A percentile compares a stretch with the other conserved stretches of the same genome.
Conservation (phyloP, 2,113 vertebrate genomes). For the Struthidea cinerea region DNA sequence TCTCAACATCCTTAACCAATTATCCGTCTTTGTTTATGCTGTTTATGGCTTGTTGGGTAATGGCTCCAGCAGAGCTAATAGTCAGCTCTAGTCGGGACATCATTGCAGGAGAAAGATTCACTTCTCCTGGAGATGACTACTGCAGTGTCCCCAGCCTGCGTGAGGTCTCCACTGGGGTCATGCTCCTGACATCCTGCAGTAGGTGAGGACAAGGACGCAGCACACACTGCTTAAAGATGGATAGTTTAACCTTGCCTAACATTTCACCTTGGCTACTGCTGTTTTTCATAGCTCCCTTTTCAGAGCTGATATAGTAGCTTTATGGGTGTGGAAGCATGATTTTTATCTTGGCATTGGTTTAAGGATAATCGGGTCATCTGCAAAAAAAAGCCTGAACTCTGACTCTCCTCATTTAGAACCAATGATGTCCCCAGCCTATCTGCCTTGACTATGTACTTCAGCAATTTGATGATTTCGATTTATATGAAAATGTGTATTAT, state of each 20-base stretch:
- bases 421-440: not conserved
- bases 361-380: not conserved
- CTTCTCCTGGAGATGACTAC: not conserved
- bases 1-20: not conserved
- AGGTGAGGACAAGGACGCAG: not conserved
- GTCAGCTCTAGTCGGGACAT: not conserved
- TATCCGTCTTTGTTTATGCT: not conserved
- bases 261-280: not conserved
- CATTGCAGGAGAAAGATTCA: not conserved
- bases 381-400: not conserved
- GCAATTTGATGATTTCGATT: not conserved
- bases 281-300: not conserved
- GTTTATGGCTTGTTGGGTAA: not conserved
- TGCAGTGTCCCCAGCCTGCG: not conserved
- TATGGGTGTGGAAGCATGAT: not conserved
- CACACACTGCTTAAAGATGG: not conserved
- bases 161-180: not conserved
- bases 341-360: not conserved
- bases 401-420: not conserved
- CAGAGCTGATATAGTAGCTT: not conserved
- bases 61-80: not conserved
- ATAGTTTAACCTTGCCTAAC: slow-evolving; percentile 7
- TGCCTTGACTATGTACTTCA: not conserved
- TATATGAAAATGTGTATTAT: not conserved
- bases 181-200: not conserved